phyloP scores from a whole-genome alignment of 2,888 invertebrate species.

The Fragum whitleyi region DNA sequence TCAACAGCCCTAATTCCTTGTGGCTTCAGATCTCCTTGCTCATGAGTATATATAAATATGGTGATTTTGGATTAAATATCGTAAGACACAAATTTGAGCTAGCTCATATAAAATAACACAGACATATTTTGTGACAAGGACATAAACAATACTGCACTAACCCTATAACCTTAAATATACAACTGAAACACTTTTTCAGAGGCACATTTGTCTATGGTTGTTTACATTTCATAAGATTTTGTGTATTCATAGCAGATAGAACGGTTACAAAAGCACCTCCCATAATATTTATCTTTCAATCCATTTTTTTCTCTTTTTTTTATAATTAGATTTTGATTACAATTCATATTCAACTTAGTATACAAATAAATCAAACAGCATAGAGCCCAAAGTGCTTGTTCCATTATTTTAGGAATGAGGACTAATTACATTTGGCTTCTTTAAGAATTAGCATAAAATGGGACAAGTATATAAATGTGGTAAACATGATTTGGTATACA shows the following conservation, averaged over 20 bases:
- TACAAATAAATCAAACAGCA: too few species aligned
- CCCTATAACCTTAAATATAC: slow-evolving; percentile 1
- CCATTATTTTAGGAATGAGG: too few species aligned
- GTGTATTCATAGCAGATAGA: background rate
- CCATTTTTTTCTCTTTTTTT: too few species aligned
- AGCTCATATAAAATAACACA: background rate
- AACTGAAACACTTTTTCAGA: background rate
- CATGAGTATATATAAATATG: background rate
- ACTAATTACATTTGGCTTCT: too few species aligned
- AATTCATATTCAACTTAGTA: too few species aligned
- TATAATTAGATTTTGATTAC: too few species aligned
- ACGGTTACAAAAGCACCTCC: too few species aligned
- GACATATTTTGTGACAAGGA: background rate
- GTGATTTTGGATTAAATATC: background rate
- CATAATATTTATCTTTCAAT: too few species aligned
- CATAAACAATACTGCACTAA: slow-evolving; percentile 8
- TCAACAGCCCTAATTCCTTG: background rate
- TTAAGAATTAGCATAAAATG: too few species aligned
- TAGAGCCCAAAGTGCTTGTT: too few species aligned
- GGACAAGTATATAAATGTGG: too few species aligned
- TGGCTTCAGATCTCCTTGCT: background rate
- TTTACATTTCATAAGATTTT: background rate
- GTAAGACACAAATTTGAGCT: slow-evolving; percentile 1
- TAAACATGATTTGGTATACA: too few species aligned
- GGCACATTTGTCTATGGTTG: background rate